Percentiles rank a stretch among this genome's conserved stretches.
phyloP scores from a whole-genome alignment of 2,888 invertebrate genomes.

The Deilephila porcellus region DNA sequence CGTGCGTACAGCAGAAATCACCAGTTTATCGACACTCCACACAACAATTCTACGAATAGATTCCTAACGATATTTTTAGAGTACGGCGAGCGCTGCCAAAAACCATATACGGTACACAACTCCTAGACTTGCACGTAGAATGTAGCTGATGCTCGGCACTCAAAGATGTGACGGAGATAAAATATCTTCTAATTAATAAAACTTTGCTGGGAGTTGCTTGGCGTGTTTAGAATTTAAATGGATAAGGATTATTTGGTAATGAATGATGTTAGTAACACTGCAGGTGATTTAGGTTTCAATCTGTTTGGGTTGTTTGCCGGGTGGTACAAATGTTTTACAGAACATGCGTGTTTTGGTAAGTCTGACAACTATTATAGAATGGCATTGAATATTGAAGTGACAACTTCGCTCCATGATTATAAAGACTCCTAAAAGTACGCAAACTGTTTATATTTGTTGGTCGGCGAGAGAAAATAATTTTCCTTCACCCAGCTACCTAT shows the following conservation, averaged over 20 bases:
- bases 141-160: neutral
- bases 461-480: no score
- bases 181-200: constrained; percentile 1
- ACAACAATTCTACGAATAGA: constrained; percentile 72
- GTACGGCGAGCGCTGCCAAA: constrained; percentile 34
- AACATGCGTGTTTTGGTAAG: no score
- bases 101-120: constrained; percentile 7
- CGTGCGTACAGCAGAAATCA: constrained; percentile 64
- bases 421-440: no score
- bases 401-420: no score
- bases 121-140: neutral
- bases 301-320: neutral
- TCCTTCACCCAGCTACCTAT: no score
- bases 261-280: neutral
- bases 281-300: neutral
- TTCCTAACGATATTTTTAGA: constrained; percentile 41
- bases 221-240: neutral
- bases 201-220: neutral
- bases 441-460: no score
- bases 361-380: no score
- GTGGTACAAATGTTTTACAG: no score
- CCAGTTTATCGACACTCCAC: constrained; percentile 66
- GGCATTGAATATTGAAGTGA: no score
- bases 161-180: neutral
- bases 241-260: neutral